Evolutionary conservation across 2,797 vertebrate species (phyloP).

Genomic region (Simalia tracyae): DNA sequence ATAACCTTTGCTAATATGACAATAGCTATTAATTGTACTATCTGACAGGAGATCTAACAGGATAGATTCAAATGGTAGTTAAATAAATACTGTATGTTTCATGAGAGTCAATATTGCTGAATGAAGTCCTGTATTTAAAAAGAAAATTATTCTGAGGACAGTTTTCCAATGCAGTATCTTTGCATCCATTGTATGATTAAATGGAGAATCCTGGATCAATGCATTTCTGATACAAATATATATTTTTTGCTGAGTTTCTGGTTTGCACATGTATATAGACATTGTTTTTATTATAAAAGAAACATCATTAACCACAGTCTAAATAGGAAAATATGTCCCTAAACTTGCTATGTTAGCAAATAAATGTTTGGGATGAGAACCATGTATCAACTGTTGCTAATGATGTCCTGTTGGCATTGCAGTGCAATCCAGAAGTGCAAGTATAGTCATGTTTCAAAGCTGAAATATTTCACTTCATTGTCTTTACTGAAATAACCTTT

Average conservation of each 20-base stretch:
- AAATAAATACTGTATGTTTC: constrained; percentile 1
- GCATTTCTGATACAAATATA: constrained; percentile 48
- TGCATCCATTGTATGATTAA: constrained; percentile 54
- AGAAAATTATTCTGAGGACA: background rate
- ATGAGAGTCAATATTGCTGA: constrained; percentile 15
- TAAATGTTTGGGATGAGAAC: background rate
- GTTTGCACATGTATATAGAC: constrained; percentile 48
- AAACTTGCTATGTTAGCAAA: constrained; percentile 5
- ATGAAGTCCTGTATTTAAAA: constrained; percentile 19
- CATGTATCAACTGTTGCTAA: background rate
- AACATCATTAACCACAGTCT: constrained; percentile 22
- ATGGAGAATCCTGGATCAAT: constrained; percentile 22
- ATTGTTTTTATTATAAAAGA: constrained; percentile 32
- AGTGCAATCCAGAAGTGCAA: constrained; percentile 33
- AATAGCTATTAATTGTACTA: background rate
- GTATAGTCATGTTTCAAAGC: constrained; percentile 56
- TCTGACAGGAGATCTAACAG: background rate
- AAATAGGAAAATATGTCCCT: constrained; percentile 23
- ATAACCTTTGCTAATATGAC: constrained; percentile 15
- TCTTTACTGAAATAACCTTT: constrained; percentile 69
- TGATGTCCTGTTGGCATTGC: constrained; percentile 31
- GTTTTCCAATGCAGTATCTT: constrained; percentile 41
- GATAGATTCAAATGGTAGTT: background rate
- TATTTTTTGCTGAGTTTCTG: constrained; percentile 25
- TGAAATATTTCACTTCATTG: constrained; percentile 60